These are phyloP conservation scores for Eptesicus fuscus DNA, from an alignment of 2,113 vertebrate species.

Conservation along the genomic window DNA sequence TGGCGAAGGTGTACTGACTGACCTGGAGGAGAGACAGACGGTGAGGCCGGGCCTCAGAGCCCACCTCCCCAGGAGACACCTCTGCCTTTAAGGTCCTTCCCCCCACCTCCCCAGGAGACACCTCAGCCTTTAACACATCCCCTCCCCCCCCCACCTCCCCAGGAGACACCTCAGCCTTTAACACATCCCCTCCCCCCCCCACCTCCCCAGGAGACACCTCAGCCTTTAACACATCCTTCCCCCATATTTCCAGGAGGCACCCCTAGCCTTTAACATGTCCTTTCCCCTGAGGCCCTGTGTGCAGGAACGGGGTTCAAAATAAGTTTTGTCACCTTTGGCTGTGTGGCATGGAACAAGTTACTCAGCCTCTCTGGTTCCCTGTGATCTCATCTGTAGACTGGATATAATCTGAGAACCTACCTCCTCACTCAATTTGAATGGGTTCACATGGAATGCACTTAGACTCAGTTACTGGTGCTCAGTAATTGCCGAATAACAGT, in stretches of 20 bases:
- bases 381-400: background rate
- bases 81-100: no score
- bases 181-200: no score
- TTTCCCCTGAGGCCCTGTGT: background rate
- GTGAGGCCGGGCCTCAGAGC: conserved; percentile 23
- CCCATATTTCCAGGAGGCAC: background rate
- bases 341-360: background rate
- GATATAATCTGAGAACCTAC: background rate
- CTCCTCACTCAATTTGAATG: no score
- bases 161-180: no score
- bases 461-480: background rate
- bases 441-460: background rate
- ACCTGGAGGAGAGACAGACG: conserved; percentile 84
- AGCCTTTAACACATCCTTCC: no score
- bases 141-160: no score
- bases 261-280: no score
- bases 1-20: conserved; percentile 99
- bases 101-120: background rate
- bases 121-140: no score
- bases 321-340: background rate
- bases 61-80: background rate
- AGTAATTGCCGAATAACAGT: background rate
- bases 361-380: background rate
- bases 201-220: no score
- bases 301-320: background rate